These are phyloP conservation scores for Acropora yongei DNA, from an alignment of 64 coral and sea anemone species.

Conservation along the genomic window DNA sequence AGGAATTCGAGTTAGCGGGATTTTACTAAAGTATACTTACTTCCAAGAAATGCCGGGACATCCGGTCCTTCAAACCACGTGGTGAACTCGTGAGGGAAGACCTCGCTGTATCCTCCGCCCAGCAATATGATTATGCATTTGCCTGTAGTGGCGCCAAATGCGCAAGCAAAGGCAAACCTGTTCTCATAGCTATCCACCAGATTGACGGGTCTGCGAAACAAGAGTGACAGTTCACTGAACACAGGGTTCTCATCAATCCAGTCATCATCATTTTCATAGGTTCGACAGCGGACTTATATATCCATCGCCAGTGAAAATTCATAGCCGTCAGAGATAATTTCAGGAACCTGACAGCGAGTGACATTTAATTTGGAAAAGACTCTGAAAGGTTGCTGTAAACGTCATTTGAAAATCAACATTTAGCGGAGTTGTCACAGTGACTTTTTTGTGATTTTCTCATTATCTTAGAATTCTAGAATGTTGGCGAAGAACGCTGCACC, in stretches of 20 bases:
- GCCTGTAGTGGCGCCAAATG: slow-evolving; percentile 50
- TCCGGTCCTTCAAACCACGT: not conserved
- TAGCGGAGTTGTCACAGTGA: no score
- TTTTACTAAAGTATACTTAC: not conserved
- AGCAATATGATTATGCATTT: slow-evolving; percentile 44
- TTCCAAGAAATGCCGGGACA: slow-evolving; percentile 2
- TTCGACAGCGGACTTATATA: no score
- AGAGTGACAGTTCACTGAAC: not conserved
- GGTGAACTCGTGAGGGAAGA: not conserved
- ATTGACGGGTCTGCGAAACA: slow-evolving; percentile 44
- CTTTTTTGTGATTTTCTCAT: no score
- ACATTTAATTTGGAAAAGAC: no score
- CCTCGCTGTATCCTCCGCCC: not conserved
- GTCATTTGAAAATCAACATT: no score
- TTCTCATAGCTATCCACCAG: slow-evolving; percentile 68
- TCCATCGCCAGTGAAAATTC: no score
- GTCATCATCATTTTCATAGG: no score
- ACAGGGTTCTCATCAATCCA: not conserved
- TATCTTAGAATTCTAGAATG: no score
- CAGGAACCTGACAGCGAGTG: no score
- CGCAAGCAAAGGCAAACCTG: slow-evolving; percentile 53
- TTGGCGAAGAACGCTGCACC: no score
- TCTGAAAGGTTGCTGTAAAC: no score
- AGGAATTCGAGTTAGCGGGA: not conserved
- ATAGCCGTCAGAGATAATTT: no score